Evolutionary conservation across 2,888 invertebrate species (phyloP).

Genomic region (Halictus quadricinctus): DNA sequence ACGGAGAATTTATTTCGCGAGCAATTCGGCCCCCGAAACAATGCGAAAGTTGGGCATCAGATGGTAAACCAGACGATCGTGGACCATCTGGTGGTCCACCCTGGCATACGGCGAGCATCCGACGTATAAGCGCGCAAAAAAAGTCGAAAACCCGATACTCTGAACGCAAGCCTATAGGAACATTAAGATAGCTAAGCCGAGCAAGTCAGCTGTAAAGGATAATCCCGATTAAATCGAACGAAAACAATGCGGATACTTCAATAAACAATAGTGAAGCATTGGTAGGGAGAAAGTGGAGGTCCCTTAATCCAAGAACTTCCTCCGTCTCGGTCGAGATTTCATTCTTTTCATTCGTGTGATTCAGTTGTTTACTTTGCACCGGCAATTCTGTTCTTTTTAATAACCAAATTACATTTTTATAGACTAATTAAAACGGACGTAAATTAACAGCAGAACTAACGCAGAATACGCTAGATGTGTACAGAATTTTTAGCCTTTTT

Average conservation of each 20-base stretch:
- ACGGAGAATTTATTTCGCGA: constrained; percentile 54
- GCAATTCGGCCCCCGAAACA: constrained; percentile 59
- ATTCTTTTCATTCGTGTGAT: background rate
- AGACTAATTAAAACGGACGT: background rate
- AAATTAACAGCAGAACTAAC: background rate
- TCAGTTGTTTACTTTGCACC: background rate
- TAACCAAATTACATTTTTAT: background rate
- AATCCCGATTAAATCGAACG: constrained; percentile 47
- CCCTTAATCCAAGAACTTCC: constrained; percentile 17
- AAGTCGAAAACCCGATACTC: constrained; percentile 66
- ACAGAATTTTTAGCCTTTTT: no score
- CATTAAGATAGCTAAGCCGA: constrained; percentile 55
- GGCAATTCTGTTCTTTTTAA: background rate
- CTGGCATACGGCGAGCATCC: constrained; percentile 75
- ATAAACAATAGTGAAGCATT: constrained; percentile 29
- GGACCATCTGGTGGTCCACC: constrained; percentile 77
- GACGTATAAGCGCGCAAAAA: constrained; percentile 61
- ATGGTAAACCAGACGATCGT: constrained; percentile 68
- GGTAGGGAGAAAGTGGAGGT: background rate
- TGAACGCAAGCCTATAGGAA: constrained; percentile 58
- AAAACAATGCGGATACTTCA: constrained; percentile 20
- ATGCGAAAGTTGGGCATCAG: constrained; percentile 70
- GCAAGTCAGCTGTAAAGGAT: constrained; percentile 53
- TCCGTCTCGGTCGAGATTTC: background rate
- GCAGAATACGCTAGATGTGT: no score